Base-by-base conservation (phyloP, 1,140 invertebrate genomes). In the Marisa cornuarietis region DNA sequence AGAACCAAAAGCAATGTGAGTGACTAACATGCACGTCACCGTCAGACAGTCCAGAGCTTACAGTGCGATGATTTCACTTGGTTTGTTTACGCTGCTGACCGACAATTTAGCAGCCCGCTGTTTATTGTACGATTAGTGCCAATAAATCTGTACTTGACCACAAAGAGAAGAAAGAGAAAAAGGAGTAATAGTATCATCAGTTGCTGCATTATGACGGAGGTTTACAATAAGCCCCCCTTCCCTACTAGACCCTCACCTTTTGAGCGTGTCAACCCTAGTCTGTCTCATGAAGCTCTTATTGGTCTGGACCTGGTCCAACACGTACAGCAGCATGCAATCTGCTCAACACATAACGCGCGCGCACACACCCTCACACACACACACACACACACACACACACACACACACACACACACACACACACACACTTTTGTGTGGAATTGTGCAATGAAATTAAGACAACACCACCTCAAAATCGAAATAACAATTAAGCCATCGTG, bases 301-400 rank as follows among this genome's bases (percentile, higher is more conserved):
- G 49, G 90, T 91, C 75, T 91, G 88, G 18, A 86, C 86, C 79
- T 87, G 75, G 76, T 91, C 90, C 76, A 88, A 78, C 24, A 86
- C 77, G 62, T 87, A 85, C 18, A 90, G 49, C 22, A 91, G 78
- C 81, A 83, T 85, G 82, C 90, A 90, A 20, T 91, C 90, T 89
- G 84, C 31, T 42, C n/a, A 42, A 68, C 31, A 26, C 65, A 31
- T 24, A 68, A 8, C 65, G 65, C 22, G 10, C 69, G 31, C 42
- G 31, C 26, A 13, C 69, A 20, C 5, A 8, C 69, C 13, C 20
- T 13, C 69, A 71, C 9, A 11, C 20, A 14, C 69, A 7, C 69
- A 14, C 13, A 49, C 69, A 49, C 69, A 14, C 69, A 71, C 69
- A 42, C 69, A 71, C 69, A 26, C 69, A 71, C 69, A 42, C n/a